Evolutionary conservation across 2,888 invertebrate genomes (phyloP).

Genomic region (Thymelicus sylvestris): DNA sequence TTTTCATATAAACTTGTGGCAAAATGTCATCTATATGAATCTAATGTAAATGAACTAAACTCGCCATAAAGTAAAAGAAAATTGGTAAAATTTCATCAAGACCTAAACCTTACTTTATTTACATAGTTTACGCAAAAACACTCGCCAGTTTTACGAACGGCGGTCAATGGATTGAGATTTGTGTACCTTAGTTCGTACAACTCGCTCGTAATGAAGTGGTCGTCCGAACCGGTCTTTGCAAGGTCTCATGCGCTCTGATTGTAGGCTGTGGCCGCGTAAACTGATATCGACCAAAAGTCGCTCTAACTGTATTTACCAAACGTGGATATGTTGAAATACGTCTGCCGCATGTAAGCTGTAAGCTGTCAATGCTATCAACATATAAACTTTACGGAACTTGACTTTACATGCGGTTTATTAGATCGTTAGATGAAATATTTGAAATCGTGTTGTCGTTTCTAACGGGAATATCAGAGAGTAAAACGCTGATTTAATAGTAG

Average conservation of each 20-base stretch:
- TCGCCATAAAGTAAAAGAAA: background rate
- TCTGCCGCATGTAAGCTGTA: slow-evolving; percentile 26
- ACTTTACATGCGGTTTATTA: background rate
- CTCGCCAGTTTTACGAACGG: slow-evolving; percentile 2
- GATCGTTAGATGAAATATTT: slow-evolving; percentile 3
- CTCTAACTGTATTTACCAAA: slow-evolving; percentile 35
- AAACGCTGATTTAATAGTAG: too few relatives aligned
- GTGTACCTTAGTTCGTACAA: slow-evolving; percentile 47
- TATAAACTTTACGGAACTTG: background rate
- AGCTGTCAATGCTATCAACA: background rate
- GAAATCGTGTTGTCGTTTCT: slow-evolving; percentile 2
- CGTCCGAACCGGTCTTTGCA: slow-evolving; percentile 61
- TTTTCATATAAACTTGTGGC: too few relatives aligned
- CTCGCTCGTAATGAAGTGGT: slow-evolving; percentile 63
- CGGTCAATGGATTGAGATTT: slow-evolving; percentile 41
- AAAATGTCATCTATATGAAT: too few relatives aligned
- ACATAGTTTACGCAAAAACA: slow-evolving; percentile 8
- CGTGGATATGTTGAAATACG: slow-evolving; percentile 23
- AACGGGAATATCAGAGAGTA: background rate
- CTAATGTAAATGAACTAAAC: too few relatives aligned
- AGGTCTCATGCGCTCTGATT: slow-evolving; percentile 46
- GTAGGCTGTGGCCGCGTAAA: slow-evolving; percentile 45
- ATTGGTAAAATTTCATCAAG: background rate
- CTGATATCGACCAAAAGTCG: slow-evolving; percentile 44
- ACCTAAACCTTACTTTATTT: background rate